A percentile compares a stretch with the other conserved stretches of the same genome.
These are phyloP conservation scores for Okamejei kenojei DNA, from an alignment of 2,797 vertebrate genomes.

Conservation along the genomic window DNA sequence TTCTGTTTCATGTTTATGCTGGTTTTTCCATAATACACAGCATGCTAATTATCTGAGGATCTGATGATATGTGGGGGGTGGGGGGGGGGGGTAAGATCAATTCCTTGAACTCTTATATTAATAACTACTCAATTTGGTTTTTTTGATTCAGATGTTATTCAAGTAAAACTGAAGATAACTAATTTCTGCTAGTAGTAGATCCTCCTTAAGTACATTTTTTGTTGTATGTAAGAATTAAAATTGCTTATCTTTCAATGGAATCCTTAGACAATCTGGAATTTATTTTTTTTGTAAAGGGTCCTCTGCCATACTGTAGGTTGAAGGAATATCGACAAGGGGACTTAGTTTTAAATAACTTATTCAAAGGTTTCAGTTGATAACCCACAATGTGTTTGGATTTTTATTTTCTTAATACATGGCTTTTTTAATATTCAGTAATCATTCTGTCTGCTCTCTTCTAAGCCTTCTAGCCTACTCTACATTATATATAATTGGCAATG, in stretches of 20 bases:
- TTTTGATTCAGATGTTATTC: background rate
- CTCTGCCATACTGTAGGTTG: background rate
- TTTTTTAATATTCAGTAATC: background rate
- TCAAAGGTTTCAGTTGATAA: too few species aligned
- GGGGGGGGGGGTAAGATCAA: too few species aligned
- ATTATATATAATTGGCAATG: background rate
- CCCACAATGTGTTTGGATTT: background rate
- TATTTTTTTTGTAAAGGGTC: background rate
- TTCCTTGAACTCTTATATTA: background rate
- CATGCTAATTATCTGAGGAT: background rate
- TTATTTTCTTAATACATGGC: background rate
- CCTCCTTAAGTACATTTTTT: background rate
- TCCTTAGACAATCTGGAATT: background rate
- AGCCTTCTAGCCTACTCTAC: background rate
- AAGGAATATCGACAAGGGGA: background rate
- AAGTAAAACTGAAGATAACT: background rate
- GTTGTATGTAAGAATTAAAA: background rate
- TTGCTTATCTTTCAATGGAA: too few species aligned
- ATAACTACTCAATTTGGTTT: background rate
- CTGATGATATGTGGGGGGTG: too few species aligned
- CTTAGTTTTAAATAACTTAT: background rate
- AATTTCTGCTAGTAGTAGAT: background rate
- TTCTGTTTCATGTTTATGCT: background rate
- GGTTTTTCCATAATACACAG: background rate
- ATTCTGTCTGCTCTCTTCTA: background rate